These are phyloP conservation scores for Tanypteryx hageni DNA, from an alignment of 2,888 invertebrate species.

Conservation along the genomic window DNA sequence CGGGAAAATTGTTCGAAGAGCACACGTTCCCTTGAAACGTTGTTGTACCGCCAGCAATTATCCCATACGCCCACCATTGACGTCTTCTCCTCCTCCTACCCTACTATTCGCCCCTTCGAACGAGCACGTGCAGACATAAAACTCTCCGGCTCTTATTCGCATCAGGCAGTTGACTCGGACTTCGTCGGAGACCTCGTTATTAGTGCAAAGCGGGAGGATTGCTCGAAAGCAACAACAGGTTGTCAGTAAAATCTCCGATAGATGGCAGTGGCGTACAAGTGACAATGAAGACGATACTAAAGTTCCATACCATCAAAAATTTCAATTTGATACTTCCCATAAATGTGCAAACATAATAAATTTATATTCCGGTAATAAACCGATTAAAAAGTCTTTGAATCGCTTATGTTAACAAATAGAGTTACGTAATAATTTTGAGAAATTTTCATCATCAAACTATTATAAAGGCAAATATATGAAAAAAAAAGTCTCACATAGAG, in stretches of 20 bases:
- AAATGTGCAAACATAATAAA: no score
- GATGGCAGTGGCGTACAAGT: not conserved
- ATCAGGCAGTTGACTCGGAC: not conserved
- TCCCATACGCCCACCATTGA: not conserved
- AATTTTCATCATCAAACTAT: no score
- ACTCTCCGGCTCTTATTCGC: not conserved
- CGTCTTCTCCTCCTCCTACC: not conserved
- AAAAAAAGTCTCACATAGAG: no score
- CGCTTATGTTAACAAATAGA: no score
- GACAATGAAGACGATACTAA: no score
- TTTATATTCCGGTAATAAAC: no score
- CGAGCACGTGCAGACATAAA: not conserved
- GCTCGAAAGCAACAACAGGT: conserved; percentile 13
- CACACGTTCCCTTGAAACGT: not conserved
- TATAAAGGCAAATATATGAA: no score
- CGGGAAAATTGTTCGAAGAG: conserved; percentile 10
- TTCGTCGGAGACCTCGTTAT: not conserved
- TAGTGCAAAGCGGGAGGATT: not conserved
- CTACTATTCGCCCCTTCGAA: not conserved
- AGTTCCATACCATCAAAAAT: no score
- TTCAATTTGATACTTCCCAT: no score
- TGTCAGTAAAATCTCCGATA: not conserved
- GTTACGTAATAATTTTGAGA: no score
- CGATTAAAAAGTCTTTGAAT: no score
- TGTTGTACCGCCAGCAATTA: not conserved